Base-by-base conservation (phyloP, 2,797 vertebrate genomes). In the Lacerta viridis region DNA sequence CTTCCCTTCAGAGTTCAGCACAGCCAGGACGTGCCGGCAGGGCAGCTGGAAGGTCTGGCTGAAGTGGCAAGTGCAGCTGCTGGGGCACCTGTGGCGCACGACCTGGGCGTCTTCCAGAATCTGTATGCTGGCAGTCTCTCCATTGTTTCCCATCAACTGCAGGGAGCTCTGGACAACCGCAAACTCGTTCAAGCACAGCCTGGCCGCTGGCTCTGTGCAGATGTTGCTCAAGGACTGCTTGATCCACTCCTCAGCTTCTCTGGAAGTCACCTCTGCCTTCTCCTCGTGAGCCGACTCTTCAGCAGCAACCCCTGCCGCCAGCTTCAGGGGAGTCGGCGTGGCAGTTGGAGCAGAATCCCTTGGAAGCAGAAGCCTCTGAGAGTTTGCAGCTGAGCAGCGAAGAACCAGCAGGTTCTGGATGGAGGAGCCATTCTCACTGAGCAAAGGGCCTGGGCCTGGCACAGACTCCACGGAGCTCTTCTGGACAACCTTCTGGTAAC, bases 11-110 rank as follows among this genome's bases (percentile, higher is more conserved):
- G 80, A 83, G 8, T 87, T 92, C 82, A 96, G 90, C 69, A 90
- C 1, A 0, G 96, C 92, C 6, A 95, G 79, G 76, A 95, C 83
- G 85, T 96, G 95, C 83, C 88, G 75, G 83, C 94, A 95, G 71
- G 96, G 95, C 87, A 96, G 93, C 59, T 46, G 92, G 77, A 96
- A 94, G 27, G 46, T 50, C 59, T 91, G 90, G 90, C 7, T 89
- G 79, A 97, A 96, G 88, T 88, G 83, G 76, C 95, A 97, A 55
- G 86, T 8, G 84, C 95, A 96, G 61, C 83, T 91, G 83, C 83
- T 92, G 0, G 36, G 91, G 23, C 87, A 85, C 85, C 91, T 86
- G 25, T 27, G 86, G 84, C 68, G 88, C 2, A 95, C 89, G 0
- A 43, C 77, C 23, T 92, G 93, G 4, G 89, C 91, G 23, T 95